phyloP scores from a whole-genome alignment of 2,113 vertebrate genomes.

The Oreochromis aureus region DNA sequence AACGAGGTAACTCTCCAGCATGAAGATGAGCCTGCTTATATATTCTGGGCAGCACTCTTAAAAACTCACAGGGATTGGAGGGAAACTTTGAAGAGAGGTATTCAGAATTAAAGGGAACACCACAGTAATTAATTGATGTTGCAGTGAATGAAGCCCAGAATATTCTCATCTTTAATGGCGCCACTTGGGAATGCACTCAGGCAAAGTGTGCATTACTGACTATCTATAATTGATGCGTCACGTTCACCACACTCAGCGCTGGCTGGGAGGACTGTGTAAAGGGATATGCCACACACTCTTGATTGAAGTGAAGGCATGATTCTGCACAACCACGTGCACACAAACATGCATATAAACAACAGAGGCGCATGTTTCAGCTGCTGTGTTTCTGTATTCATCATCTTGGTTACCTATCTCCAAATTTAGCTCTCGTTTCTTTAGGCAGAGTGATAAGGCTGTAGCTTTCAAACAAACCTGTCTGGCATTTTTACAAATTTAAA shows the following conservation, averaged over 20 bases:
- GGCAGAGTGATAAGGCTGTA: background rate
- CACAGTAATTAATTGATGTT: constrained; percentile 46
- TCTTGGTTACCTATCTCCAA: background rate
- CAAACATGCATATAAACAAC: background rate
- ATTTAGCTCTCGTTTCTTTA: background rate
- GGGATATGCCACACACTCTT: constrained; percentile 19
- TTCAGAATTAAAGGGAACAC: background rate
- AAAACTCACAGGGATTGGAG: background rate
- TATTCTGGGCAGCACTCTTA: background rate
- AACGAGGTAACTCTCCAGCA: background rate
- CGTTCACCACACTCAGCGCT: constrained; percentile 13
- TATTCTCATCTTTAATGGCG: constrained; percentile 50
- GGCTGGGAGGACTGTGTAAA: constrained; percentile 41
- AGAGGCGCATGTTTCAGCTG: background rate
- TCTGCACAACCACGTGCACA: background rate
- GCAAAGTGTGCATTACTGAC: constrained; percentile 66
- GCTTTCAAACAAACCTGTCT: background rate
- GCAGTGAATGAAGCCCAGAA: background rate
- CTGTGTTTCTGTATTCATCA: background rate
- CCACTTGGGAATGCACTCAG: constrained; percentile 24
- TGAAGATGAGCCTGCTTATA: background rate
- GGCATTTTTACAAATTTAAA: background rate
- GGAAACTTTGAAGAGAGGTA: background rate
- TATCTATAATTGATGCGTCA: constrained; percentile 66
- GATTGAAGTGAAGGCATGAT: constrained; percentile 13